A percentile compares a stretch with the other conserved stretches of the same genome.
Evolutionary conservation across 2,113 vertebrate genomes (phyloP).

Genomic region (Phasianus colchicus): DNA sequence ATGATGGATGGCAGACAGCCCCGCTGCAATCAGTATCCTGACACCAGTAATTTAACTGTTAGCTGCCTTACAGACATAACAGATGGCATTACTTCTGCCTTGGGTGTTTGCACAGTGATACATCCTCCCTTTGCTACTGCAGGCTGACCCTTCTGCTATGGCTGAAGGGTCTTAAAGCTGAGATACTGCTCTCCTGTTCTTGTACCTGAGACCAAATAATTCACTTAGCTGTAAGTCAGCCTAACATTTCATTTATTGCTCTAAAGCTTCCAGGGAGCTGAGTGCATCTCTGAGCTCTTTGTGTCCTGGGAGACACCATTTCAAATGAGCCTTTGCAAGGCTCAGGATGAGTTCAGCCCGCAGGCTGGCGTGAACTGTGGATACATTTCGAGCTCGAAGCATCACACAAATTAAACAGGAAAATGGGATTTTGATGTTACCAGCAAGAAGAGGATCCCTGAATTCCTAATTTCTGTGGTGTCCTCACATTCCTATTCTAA

Average conservation of each 20-base stretch:
- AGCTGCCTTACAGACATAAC: neutral
- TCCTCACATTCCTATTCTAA: neutral
- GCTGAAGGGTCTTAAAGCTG: neutral
- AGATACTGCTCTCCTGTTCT: neutral
- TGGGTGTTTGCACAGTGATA: neutral
- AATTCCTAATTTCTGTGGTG: neutral
- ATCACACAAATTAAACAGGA: conserved; percentile 2
- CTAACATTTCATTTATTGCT: conserved; percentile 29
- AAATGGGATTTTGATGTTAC: conserved; percentile 2
- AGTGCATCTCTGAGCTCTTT: neutral
- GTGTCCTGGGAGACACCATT: neutral
- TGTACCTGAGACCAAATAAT: neutral
- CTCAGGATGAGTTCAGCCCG: neutral
- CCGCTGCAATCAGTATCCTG: neutral
- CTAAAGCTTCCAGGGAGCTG: neutral
- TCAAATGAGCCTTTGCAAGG: neutral
- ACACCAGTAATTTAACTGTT: neutral
- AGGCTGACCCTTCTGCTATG: neutral
- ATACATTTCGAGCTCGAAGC: conserved; percentile 33
- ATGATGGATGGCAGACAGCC: neutral
- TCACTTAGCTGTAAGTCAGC: conserved; percentile 17
- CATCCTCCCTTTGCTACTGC: neutral
- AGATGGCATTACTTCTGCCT: neutral
- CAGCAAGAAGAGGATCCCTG: neutral
- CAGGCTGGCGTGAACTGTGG: neutral